phyloP scores from a whole-genome alignment of 2,797 vertebrate genomes.

The Ptychobarbus kaznakovi region DNA sequence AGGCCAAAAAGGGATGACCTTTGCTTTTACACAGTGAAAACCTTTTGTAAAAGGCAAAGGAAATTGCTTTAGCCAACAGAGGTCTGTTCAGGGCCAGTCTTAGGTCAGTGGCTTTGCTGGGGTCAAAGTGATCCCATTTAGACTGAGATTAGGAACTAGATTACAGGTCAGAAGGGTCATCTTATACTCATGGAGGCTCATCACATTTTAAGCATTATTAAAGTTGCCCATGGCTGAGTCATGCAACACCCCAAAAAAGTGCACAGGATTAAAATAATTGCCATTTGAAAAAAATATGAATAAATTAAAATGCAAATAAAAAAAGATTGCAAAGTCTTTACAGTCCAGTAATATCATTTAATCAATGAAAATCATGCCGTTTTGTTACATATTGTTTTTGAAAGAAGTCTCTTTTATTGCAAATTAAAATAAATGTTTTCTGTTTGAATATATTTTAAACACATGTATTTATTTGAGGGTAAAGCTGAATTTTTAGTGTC shows the following conservation, averaged over 20 bases:
- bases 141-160: conserved; percentile 55
- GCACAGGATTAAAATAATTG: neutral
- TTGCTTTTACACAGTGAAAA: conserved; percentile 50
- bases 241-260: neutral
- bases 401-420: neutral
- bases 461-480: too few species aligned
- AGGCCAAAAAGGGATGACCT: conserved; percentile 31
- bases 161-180: conserved; percentile 54
- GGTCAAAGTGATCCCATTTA: conserved; percentile 61
- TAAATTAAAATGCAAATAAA: neutral
- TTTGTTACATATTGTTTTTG: neutral
- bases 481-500: too few species aligned
- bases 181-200: conserved; percentile 45
- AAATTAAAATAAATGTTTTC: too few species aligned
- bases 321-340: neutral
- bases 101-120: conserved; percentile 49
- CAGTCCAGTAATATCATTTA: neutral
- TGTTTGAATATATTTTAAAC: too few species aligned
- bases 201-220: conserved; percentile 44
- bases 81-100: conserved; percentile 40
- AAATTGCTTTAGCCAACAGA: conserved; percentile 60
- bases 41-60: conserved; percentile 56
- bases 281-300: neutral
- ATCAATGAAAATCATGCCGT: neutral
- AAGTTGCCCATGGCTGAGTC: conserved; percentile 24